Base-by-base conservation (phyloP, 2,113 vertebrate genomes). In the Corapipo altera region DNA sequence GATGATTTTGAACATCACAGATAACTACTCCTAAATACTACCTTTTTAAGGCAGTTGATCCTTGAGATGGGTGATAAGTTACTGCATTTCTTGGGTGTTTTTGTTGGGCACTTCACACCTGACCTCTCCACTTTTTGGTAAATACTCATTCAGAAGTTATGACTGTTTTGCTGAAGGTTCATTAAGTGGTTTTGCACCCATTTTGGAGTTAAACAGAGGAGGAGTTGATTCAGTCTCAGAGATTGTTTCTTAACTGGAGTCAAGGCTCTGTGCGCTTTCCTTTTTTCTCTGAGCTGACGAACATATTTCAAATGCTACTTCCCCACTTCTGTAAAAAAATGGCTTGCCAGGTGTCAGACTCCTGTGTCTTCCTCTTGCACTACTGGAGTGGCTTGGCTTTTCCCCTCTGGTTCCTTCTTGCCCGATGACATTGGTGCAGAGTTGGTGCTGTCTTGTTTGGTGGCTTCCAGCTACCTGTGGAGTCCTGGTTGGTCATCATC, bases 341-440 rank as follows among this genome's bases (percentile, higher is more conserved):
- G 41, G 17, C 39, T 79, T 37, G 52, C 30, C 26, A 7, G 24
- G 17, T 78, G 15, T 55, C 52, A 11, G 20, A 51, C 16, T 59
- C 33, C 27, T 32, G 0, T 49, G 41, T 35, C 35, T 17, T 33
- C 14, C 13, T 70, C 27, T 75, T 27, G 33, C 33, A 2, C 54
- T 48, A 23, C 74, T n/a, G 69, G 26, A 46, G 77, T 11, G 0
- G 15, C 16, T 72, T 16, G 8, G 14, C 24, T 32, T 35, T 37
- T 48, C 19, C 9, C 12, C 35, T 13, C 44, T 14, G 7, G 8
- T 41, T 46, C 9, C 44, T 70, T 33, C 58, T 44, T 9, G 32
- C 37, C 23, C 37, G 28, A 2, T 1, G 2, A 41, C 11, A 1
- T 1, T 9, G 35, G 7, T 59, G 20, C 4, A 2, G 59, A 39